Percentiles rank a stretch among this genome's conserved stretches.
phyloP scores from a whole-genome alignment of 2,888 invertebrate species.

The Chromoteleia sp. region DNA sequence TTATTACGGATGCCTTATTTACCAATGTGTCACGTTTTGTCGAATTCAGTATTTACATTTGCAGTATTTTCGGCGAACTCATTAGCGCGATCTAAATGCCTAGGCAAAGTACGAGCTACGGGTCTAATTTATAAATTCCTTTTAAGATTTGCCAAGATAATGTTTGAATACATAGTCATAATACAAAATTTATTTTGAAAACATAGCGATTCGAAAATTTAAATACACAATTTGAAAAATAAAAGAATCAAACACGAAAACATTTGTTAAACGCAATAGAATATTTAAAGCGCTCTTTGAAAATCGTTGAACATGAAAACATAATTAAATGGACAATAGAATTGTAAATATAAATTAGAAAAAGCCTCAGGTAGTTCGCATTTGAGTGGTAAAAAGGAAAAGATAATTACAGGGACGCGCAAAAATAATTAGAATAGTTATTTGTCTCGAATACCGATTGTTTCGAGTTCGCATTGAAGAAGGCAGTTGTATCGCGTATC shows the following conservation, averaged over 20 bases:
- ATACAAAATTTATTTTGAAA: too few species aligned
- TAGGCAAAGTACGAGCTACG: background rate
- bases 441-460: slow-evolving; percentile 65
- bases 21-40: slow-evolving; percentile 34
- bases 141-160: slow-evolving; percentile 2
- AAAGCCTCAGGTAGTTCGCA: background rate
- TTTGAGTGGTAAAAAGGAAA: background rate
- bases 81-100: slow-evolving; percentile 4
- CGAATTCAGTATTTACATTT: slow-evolving; percentile 16
- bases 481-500: slow-evolving; percentile 52
- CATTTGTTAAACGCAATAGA: too few species aligned
- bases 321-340: too few species aligned
- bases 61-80: slow-evolving; percentile 7
- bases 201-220: too few species aligned
- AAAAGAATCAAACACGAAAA: too few species aligned
- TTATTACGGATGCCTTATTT: slow-evolving; percentile 20
- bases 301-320: too few species aligned
- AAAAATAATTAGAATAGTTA: slow-evolving; percentile 75
- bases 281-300: too few species aligned
- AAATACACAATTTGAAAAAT: too few species aligned
- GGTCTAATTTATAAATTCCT: slow-evolving; percentile 6
- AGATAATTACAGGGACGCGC: slow-evolving; percentile 1
- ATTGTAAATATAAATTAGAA: background rate
- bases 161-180: slow-evolving; percentile 9
- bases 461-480: slow-evolving; percentile 55